Conservation (phyloP, 2,888 invertebrate genomes). For the Bimastos eiseni region DNA sequence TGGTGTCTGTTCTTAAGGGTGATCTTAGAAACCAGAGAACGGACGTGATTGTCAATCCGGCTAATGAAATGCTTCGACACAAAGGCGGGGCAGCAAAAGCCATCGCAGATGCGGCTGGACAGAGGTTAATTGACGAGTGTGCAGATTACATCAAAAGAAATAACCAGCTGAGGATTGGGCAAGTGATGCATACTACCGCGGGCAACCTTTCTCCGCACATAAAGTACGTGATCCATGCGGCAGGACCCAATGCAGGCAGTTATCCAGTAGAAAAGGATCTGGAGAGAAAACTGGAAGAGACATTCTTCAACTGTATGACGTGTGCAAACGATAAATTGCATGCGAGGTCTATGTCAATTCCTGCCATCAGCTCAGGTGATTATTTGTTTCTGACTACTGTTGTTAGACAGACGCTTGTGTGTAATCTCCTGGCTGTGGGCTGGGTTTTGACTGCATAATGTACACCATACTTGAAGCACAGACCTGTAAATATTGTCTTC, state of each 20-base stretch:
- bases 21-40: conserved; percentile 27
- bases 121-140: conserved; percentile 19
- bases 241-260: background rate
- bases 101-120: conserved; percentile 33
- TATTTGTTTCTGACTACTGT: background rate
- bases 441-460: background rate
- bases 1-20: background rate
- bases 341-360: conserved; percentile 13
- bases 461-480: background rate
- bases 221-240: conserved; percentile 9
- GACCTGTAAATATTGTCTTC: background rate
- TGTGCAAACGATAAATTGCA: background rate
- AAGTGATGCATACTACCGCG: conserved; percentile 25
- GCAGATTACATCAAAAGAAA: conserved; percentile 13
- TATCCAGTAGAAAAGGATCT: background rate
- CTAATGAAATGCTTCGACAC: conserved; percentile 23
- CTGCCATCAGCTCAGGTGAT: conserved; percentile 24
- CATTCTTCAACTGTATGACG: conserved; percentile 1
- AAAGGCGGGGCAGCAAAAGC: conserved; percentile 25
- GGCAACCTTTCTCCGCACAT: conserved; percentile 21
- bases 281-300: background rate
- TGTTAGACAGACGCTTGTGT: background rate
- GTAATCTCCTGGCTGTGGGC: background rate
- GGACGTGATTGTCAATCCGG: conserved; percentile 32
- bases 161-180: background rate